Evolutionary conservation across 2,888 invertebrate genomes (phyloP).

Genomic region (Harpalus rufipes): DNA sequence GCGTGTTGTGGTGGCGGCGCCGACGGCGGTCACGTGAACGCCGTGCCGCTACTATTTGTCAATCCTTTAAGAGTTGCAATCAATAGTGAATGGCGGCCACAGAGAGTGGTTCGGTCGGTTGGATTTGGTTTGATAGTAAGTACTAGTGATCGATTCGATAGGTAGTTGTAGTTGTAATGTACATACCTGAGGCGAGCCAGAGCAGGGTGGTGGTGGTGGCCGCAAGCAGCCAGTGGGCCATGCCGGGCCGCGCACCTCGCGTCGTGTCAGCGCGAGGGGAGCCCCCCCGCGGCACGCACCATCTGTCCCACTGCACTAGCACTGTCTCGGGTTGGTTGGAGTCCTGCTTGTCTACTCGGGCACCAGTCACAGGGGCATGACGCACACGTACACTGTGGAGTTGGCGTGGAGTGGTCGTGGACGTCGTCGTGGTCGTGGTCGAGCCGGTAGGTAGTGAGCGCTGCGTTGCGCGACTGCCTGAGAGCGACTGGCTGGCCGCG

Average conservation of each 20-base stretch:
- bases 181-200: slow-evolving; percentile 73
- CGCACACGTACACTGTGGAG: not conserved
- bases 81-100: slow-evolving; percentile 54
- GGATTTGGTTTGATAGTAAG: too few species aligned
- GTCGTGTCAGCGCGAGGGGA: slow-evolving; percentile 80
- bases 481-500: slow-evolving; percentile 48
- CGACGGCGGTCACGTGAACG: slow-evolving; percentile 51
- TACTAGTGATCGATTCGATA: slow-evolving; percentile 14
- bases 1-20: slow-evolving; percentile 30
- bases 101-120: too few species aligned
- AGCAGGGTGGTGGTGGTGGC: slow-evolving; percentile 77
- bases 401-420: slow-evolving; percentile 2
- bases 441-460: not conserved
- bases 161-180: slow-evolving; percentile 12
- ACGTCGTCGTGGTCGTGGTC: not conserved
- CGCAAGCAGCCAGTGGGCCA: slow-evolving; percentile 75
- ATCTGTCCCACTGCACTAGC: slow-evolving; percentile 69
- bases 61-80: slow-evolving; percentile 61
- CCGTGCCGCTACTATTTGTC: slow-evolving; percentile 59
- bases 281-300: slow-evolving; percentile 79
- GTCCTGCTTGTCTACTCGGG: not conserved
- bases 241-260: slow-evolving; percentile 73
- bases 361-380: not conserved
- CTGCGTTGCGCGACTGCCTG: slow-evolving; percentile 33
- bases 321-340: slow-evolving; percentile 18